phyloP scores from a whole-genome alignment of 2,113 vertebrate species.

The Morone chrysops region DNA sequence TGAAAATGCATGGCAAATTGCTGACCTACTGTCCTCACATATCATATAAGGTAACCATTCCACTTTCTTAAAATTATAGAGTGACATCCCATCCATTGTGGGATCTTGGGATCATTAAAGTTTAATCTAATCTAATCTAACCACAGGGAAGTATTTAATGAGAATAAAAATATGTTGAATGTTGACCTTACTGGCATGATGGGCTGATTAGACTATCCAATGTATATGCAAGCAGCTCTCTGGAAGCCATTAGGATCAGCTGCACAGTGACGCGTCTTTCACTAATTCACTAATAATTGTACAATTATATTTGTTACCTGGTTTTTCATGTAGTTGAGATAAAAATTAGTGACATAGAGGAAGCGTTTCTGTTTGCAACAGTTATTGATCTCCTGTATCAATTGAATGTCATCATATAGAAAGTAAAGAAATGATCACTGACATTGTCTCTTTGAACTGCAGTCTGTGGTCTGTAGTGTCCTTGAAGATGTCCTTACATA shows the following conservation, averaged over 20 bases:
- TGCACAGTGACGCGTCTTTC: no score
- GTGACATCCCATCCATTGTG: conserved; percentile 40
- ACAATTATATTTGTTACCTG: neutral
- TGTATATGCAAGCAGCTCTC: conserved; percentile 10
- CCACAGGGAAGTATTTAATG: conserved; percentile 42
- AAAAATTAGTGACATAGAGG: neutral
- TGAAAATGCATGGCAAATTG: conserved; percentile 1
- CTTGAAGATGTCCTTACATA: neutral
- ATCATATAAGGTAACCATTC: no score
- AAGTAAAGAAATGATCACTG: neutral
- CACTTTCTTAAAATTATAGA: no score
- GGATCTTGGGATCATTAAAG: conserved; percentile 40
- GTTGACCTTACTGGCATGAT: conserved; percentile 20
- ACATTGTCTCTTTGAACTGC: neutral
- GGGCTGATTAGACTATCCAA: neutral
- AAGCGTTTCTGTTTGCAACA: neutral
- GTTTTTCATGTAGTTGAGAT: neutral
- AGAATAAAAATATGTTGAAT: conserved; percentile 43
- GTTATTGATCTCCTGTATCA: neutral
- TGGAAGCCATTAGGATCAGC: no score
- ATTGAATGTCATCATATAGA: neutral
- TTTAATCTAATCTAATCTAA: conserved; percentile 32
- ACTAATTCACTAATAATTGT: no score
- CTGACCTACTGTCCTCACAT: conserved; percentile 25
- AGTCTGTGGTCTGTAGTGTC: neutral